These are phyloP conservation scores for Leptopilina clavipes DNA, from an alignment of 1,140 invertebrate species.

Conservation along the genomic window DNA sequence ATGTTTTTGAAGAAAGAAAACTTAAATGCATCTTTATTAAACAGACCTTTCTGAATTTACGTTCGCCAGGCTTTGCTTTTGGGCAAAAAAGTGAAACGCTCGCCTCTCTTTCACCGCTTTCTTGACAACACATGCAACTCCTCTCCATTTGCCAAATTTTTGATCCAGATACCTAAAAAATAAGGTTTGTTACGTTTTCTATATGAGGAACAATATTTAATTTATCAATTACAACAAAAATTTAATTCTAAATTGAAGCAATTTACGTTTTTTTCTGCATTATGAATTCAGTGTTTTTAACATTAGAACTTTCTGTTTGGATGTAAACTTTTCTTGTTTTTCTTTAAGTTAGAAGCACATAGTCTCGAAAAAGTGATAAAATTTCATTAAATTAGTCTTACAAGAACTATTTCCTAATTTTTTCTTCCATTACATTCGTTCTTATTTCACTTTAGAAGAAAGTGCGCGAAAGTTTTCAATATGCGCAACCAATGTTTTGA, in stretches of 20 bases:
- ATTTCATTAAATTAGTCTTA: no score
- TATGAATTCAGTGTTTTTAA: not conserved
- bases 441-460: no score
- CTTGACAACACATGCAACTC: slow-evolving; percentile 95
- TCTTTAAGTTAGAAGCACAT: not conserved
- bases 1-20: not conserved
- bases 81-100: slow-evolving; percentile 91
- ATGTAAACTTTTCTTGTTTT: not conserved
- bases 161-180: slow-evolving; percentile 89
- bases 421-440: no score
- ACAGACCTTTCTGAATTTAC: slow-evolving; percentile 88
- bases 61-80: slow-evolving; percentile 88
- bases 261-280: not conserved
- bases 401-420: no score
- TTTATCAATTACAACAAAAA: not conserved
- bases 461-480: no score
- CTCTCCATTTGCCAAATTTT: slow-evolving; percentile 98
- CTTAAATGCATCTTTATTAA: not conserved
- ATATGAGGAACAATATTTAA: not conserved
- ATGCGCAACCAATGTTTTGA: no score
- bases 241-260: not conserved
- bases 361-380: not conserved
- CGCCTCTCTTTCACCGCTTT: slow-evolving; percentile 93
- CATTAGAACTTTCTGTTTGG: not conserved
- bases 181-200: slow-evolving; percentile 45